Evolutionary conservation across 1,140 invertebrate species (phyloP).

Genomic region (Sesamia nonagrioides): DNA sequence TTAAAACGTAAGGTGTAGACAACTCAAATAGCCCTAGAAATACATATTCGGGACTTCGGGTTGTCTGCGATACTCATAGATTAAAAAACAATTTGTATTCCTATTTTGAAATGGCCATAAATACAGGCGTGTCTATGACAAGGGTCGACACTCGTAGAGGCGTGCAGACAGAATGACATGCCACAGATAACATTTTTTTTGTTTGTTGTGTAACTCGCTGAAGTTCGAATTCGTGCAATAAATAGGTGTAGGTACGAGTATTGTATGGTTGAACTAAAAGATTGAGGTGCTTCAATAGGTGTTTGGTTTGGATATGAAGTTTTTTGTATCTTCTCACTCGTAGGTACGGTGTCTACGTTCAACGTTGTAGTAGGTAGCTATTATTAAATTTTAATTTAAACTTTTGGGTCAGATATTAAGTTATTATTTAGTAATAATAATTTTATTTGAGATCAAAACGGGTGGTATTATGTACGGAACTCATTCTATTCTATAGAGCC

Average conservation of each 20-base stretch:
- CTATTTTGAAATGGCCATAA: constrained; percentile 50
- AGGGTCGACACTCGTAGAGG: constrained; percentile 52
- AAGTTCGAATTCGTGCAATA: not conserved
- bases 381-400: too few relatives aligned
- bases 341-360: too few relatives aligned
- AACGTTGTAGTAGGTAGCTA: too few relatives aligned
- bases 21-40: not conserved
- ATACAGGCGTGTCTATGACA: constrained; percentile 50
- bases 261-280: too few relatives aligned
- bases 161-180: constrained; percentile 40
- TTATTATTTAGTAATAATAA: too few relatives aligned
- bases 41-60: not conserved
- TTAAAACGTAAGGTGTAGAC: too few relatives aligned
- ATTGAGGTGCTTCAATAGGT: too few relatives aligned
- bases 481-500: not conserved
- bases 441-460: too few relatives aligned
- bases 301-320: too few relatives aligned
- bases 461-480: constrained; percentile 6
- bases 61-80: constrained; percentile 6
- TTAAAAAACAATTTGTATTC: constrained; percentile 45
- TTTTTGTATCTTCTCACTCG: too few relatives aligned
- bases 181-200: constrained; percentile 45
- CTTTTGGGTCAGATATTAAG: too few relatives aligned
- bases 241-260: too few relatives aligned
- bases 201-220: constrained; percentile 27